Percentiles rank a stretch among this genome's conserved stretches.
Evolutionary conservation across 2,113 vertebrate species (phyloP).

Genomic region (Periophthalmodon schlosseri): DNA sequence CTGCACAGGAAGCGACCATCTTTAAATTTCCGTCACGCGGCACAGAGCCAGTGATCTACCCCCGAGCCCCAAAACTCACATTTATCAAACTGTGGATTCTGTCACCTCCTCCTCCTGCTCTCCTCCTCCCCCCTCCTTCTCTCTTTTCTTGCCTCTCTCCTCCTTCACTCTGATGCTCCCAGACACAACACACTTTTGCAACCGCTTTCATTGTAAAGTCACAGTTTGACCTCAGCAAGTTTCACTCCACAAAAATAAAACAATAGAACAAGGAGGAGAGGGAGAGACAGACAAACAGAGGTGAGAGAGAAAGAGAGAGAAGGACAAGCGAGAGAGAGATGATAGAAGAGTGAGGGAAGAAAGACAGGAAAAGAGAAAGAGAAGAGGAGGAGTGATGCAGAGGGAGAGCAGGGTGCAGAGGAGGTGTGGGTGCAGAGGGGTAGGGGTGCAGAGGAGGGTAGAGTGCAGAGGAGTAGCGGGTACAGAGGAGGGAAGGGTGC

Average conservation of each 20-base stretch:
- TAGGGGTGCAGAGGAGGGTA: neutral
- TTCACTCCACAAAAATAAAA: neutral
- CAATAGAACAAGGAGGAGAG: no score
- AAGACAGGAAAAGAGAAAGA: no score
- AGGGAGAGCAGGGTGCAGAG: no score
- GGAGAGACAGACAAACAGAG: no score
- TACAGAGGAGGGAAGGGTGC: no score
- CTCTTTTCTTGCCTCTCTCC: no score
- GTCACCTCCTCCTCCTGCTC: constrained; percentile 1
- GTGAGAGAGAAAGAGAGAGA: neutral
- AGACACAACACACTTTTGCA: neutral
- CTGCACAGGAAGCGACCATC: constrained; percentile 11
- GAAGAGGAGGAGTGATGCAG: no score
- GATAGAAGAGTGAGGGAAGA: no score
- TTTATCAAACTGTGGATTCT: constrained; percentile 22
- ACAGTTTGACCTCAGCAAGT: constrained; percentile 24
- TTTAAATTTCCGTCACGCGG: constrained; percentile 45
- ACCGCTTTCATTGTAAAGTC: neutral
- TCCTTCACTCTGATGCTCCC: neutral
- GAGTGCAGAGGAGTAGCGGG: neutral
- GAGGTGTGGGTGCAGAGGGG: no score
- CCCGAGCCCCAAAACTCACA: constrained; percentile 29
- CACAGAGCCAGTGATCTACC: constrained; percentile 19
- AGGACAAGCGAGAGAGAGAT: neutral
- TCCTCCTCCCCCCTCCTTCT: neutral